Percentiles rank a stretch among this genome's conserved stretches.
Conservation (phyloP, 2,888 invertebrate genomes). For the Marronus borbonicus region DNA sequence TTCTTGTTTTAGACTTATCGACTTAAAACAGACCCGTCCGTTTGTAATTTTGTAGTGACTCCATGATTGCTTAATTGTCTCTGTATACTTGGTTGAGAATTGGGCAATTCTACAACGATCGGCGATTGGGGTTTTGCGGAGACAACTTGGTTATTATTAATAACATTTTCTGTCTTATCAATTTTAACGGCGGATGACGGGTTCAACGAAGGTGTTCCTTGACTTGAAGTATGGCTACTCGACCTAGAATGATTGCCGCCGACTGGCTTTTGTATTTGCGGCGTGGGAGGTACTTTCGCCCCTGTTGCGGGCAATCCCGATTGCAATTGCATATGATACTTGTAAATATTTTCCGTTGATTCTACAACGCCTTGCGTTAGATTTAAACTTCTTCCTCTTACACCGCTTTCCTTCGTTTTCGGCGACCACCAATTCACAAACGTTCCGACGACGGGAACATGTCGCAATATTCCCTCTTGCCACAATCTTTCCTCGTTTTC, state of each 20-base stretch:
- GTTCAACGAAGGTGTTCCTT: slow-evolving; percentile 48
- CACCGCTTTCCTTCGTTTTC: slow-evolving; percentile 79
- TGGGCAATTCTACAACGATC: slow-evolving; percentile 18
- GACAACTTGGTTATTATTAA: slow-evolving; percentile 30
- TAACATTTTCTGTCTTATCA: slow-evolving; percentile 29
- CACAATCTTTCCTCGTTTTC: slow-evolving; percentile 92
- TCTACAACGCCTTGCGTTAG: slow-evolving; percentile 85
- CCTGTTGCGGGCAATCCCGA: slow-evolving; percentile 74
- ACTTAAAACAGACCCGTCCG: slow-evolving; percentile 50
- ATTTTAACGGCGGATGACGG: slow-evolving; percentile 31
- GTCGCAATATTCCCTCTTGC: slow-evolving; percentile 95
- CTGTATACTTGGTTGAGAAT: slow-evolving; percentile 37
- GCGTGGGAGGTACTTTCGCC: slow-evolving; percentile 78
- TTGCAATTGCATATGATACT: slow-evolving; percentile 87
- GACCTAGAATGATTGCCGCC: slow-evolving; percentile 77
- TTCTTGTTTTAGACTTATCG: slow-evolving; percentile 32
- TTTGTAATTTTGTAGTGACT: slow-evolving; percentile 48
- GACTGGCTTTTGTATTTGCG: slow-evolving; percentile 80
- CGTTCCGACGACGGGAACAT: slow-evolving; percentile 94
- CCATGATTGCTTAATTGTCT: slow-evolving; percentile 46
- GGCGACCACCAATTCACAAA: slow-evolving; percentile 98
- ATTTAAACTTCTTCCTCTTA: slow-evolving; percentile 87
- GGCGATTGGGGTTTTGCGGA: slow-evolving; percentile 32
- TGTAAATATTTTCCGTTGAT: slow-evolving; percentile 85
- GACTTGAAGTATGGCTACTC: slow-evolving; percentile 73